Evolutionary conservation across 2,888 invertebrate genomes (phyloP), one percentile per base, ranked within the genome.

Genomic region (Malachius bipustulatus): DNA sequence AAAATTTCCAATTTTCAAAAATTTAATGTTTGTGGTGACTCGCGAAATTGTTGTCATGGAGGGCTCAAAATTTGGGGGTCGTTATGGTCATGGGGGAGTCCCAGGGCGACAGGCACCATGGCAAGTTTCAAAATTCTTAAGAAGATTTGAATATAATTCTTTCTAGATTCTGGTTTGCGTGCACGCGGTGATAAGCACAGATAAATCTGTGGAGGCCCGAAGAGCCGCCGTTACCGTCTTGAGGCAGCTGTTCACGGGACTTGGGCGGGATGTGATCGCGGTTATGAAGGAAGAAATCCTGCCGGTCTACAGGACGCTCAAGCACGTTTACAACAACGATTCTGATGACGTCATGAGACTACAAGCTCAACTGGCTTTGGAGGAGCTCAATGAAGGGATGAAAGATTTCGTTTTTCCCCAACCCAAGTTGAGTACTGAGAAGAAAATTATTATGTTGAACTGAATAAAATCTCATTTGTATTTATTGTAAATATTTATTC

Each of bases 181-280:
- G 34, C 71, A 74, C 54, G 69, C 69, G 44, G 69, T 82, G 45
- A 66, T 85, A 50, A 69, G 74, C 52, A 71, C 72, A 0, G 88
- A 88, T 52, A 71, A 75, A 51, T 70, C 74, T 14, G 62, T 73
- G 2, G 80, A 83, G 59, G 82, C 84, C 24, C 67, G 85, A 34
- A 68, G 85, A 50, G 85, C 87, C 3, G 82, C 83, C 3, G 77
- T 83, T 9, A 68, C 84, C 60, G 76, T 85, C n/a, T 67, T 82
- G 42, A 71, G 78, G 26, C 70, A 80, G 47, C 59, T 89, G 32
- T 64, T 89, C 27, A 73, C 75, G 51, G 89, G 89, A 4, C 64
- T 85, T 8, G 82, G 80, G 16, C 73, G 67, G 48, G 77, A 82
- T 44, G 71, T 74, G 13, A 61, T 87, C 19, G 57, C 71, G 36